Conservation (phyloP, 1,140 invertebrate species). For the Lucilia cuprina region DNA sequence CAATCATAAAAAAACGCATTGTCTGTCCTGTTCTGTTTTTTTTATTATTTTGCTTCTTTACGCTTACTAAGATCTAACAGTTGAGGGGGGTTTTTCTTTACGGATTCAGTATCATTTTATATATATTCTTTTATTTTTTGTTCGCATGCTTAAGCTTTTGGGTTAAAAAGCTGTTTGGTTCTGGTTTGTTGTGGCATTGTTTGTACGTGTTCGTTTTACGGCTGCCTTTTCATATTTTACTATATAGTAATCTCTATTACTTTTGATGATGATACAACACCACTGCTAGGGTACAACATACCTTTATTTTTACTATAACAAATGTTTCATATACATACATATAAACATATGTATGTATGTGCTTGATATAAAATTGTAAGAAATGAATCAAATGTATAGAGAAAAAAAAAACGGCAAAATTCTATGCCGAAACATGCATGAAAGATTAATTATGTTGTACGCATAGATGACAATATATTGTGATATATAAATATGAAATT, state of each 20-base stretch:
- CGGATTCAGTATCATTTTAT: background rate
- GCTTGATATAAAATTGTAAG: background rate
- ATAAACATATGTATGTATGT: background rate
- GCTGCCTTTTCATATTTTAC: conserved; percentile 6
- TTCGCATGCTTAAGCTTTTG: conserved; percentile 11
- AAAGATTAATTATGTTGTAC: conserved; percentile 11
- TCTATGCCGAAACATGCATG: background rate
- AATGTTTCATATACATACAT: background rate
- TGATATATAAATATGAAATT: background rate
- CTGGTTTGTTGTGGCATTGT: conserved; percentile 12
- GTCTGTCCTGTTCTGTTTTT: background rate
- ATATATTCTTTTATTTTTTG: background rate
- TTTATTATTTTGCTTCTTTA: no score
- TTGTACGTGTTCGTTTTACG: conserved; percentile 33
- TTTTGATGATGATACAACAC: background rate
- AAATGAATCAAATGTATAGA: no score
- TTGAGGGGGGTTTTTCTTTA: background rate
- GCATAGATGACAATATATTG: conserved; percentile 1
- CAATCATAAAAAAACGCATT: background rate
- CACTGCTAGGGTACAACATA: background rate
- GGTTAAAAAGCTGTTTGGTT: conserved; percentile 3
- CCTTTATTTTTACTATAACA: background rate
- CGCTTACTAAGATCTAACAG: background rate
- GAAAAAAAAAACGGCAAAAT: no score
- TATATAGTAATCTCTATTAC: background rate